phyloP scores from a whole-genome alignment of 1,140 invertebrate genomes.

The Acromyrmex heyeri region DNA sequence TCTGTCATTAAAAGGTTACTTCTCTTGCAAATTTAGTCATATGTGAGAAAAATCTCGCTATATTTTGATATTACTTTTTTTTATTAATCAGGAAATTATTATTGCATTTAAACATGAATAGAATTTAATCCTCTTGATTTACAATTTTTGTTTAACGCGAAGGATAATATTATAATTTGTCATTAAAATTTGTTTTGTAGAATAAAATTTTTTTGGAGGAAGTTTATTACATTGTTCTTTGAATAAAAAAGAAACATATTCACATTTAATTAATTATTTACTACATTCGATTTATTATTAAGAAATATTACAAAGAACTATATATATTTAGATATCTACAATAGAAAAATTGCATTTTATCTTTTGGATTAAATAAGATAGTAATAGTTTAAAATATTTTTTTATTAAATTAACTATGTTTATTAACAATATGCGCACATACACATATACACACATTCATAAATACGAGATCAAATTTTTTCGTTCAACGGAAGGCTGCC shows the following conservation, averaged over 20 bases:
- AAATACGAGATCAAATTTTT: background rate
- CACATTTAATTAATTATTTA: background rate
- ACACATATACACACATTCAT: background rate
- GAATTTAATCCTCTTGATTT: background rate
- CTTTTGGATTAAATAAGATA: background rate
- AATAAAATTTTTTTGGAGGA: background rate
- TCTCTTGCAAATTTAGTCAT: background rate
- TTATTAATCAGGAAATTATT: constrained; percentile 14
- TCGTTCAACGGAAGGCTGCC: background rate
- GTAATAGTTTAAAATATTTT: background rate
- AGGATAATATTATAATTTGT: background rate
- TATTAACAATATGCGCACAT: background rate
- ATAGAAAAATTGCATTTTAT: background rate
- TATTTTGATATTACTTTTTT: background rate
- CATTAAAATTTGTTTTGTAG: background rate
- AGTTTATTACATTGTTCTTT: background rate
- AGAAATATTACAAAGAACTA: too few species aligned
- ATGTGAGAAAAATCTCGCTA: background rate
- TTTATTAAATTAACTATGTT: background rate
- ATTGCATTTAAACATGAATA: too few species aligned
- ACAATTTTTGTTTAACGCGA: background rate
- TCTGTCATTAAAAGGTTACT: background rate
- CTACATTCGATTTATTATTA: background rate
- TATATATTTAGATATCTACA: background rate
- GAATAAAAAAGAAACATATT: background rate